Evolutionary conservation across 2,797 vertebrate species (phyloP).

Genomic region (Chiloscyllium punctatum): DNA sequence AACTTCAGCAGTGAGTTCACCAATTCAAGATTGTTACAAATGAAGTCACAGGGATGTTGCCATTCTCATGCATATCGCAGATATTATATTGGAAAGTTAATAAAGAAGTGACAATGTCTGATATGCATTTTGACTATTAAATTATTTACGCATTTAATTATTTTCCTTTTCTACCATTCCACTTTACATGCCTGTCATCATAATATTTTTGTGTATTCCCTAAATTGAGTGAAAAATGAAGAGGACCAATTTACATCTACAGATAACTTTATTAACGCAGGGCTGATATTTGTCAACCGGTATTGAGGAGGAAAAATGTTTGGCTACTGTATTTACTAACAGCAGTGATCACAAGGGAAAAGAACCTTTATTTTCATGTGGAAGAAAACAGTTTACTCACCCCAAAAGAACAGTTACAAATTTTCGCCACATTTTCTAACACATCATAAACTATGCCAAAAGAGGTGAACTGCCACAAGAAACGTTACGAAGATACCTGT

Average conservation of each 20-base stretch:
- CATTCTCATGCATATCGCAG: not conserved
- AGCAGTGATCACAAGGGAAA: not conserved
- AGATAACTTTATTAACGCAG: not conserved
- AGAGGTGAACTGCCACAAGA: not conserved
- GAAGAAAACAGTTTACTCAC: not conserved
- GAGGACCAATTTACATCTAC: not conserved
- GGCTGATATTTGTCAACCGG: not conserved
- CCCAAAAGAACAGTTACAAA: not conserved
- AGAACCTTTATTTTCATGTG: not conserved
- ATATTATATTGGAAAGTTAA: not conserved
- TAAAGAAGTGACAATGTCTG: not conserved
- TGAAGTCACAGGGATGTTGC: not conserved
- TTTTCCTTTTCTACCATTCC: not conserved
- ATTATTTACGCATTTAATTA: not conserved
- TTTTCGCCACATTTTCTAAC: not conserved
- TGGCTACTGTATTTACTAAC: not conserved
- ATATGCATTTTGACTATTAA: not conserved
- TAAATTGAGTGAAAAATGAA: not conserved
- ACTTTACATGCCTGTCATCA: not conserved
- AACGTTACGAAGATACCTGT: not conserved
- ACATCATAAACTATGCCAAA: not conserved
- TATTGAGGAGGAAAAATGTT: not conserved
- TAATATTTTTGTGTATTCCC: not conserved
- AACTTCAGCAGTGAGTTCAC: not conserved
- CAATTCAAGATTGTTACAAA: not conserved